Conservation (phyloP, 2,797 vertebrate species). For the Lemur catta region DNA sequence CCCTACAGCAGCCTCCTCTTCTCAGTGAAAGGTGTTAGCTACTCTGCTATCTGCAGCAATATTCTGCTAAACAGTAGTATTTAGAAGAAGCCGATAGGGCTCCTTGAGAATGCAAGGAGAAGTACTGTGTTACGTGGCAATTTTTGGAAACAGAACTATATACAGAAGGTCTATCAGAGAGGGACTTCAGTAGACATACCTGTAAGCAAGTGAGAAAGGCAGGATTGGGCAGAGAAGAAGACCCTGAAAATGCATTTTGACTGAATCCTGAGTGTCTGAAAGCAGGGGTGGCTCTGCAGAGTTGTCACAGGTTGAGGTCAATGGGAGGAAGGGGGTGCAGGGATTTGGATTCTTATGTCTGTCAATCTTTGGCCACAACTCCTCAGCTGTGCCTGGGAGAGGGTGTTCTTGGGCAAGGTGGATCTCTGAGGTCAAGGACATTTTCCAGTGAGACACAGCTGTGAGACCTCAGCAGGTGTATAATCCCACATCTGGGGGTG, state of each 20-base stretch:
- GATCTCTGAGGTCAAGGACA: background rate
- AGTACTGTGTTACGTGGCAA: background rate
- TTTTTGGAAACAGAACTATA: background rate
- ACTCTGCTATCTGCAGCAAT: background rate
- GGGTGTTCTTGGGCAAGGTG: background rate
- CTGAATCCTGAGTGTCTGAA: background rate
- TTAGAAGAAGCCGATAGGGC: background rate
- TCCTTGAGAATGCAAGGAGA: background rate
- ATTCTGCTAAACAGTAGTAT: background rate
- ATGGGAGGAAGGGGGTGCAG: background rate
- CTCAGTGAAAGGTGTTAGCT: background rate
- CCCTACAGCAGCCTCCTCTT: background rate
- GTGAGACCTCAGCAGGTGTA: background rate
- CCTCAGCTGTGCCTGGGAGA: background rate
- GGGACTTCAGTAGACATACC: background rate
- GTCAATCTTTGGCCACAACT: background rate
- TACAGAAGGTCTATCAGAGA: background rate
- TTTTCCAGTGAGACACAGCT: background rate
- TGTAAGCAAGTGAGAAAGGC: background rate
- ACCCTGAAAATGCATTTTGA: background rate
- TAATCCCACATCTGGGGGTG: background rate
- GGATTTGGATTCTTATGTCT: background rate
- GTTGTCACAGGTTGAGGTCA: background rate
- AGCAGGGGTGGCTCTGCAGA: background rate
- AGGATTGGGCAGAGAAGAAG: background rate